Evolutionary conservation across 2,113 vertebrate genomes (phyloP), one percentile per base, ranked within the genome.

Genomic region (Oreotragus oreotragus): DNA sequence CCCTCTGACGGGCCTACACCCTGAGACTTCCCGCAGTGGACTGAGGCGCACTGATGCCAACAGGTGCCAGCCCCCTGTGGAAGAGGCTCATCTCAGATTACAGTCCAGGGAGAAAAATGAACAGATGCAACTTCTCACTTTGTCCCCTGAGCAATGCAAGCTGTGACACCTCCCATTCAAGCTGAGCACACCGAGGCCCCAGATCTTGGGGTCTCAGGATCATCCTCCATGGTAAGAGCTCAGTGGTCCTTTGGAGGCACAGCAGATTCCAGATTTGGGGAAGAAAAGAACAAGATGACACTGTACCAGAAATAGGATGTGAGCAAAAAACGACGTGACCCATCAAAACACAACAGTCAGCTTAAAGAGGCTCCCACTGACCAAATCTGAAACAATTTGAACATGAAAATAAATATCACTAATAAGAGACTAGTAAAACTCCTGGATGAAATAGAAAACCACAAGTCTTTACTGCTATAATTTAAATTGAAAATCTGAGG

Each of bases 311-410:
- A 73, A 76, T 4, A 43, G 15, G 8, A 60, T 45, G 28, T 43
- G 5, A 45, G 33, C 5, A 6, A n/a, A 81, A 81, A 53, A n/a
- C 2, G 4, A 28, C 1, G 0, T 47, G 15, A 39, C 12, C 43
- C 19, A 7, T 33, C 36, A 53, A 62, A 88, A n/a, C 53, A 45
- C 16, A 92, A 30, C 11, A 15, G 19, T 2, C 23, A 73, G 27
- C 21, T 83, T 51, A 43, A 73, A 84, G 16, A 13, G 53, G 30
- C 4, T 47, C 30, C 17, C 43, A 45, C 9, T 17, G 84, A 88
- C n/a, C 43, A 36, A 8, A 53, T 17, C 1, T 17, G 23, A 64
- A 81, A 88, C 13, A 36, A 62, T 14, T 45, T 30, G 39, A 58
- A 49, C 33, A 60, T 7, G 6, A 73, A 70, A 81, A 79, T 64